Base-by-base conservation (phyloP, 2,797 vertebrate species). In the Sebastes nivosus region DNA sequence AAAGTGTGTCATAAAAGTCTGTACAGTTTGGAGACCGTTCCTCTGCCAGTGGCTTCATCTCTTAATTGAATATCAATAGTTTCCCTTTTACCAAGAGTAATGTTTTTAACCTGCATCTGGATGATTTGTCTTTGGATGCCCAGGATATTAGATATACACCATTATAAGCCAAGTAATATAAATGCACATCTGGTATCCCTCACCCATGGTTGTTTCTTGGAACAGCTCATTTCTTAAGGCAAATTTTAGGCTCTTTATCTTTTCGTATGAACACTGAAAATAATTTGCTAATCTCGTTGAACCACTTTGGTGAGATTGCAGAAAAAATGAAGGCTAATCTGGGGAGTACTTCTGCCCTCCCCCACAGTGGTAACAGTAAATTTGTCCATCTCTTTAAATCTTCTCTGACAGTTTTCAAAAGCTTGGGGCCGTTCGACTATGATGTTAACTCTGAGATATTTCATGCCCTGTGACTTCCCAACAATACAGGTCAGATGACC, bases 41-140 rank as follows among this genome's bases (percentile, higher is more conserved):
- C 29, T 57, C 0, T 34, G 50, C 50, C 67, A 22, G 46, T 32
- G 27, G 66, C 18, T 32, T 1, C n/a, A 55, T 57, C 22, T 25
- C 54, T 57, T 25, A 25, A 58, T 27, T 27, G 3, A 58, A 58
- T 57, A 24, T 54, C 4, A 16, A 46, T 20, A 0, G 46, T 50
- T 50, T 50, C 1, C 0, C 16, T 50, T 0, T 1, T 20, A 50
- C 7, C 46, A 50, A 50, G 46, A 42, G 42, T 46, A 18, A 46
- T 50, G 3, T 50, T 50, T 50, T 50, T 50, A 20, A 8, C 46
- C 46, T 50, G 46, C 46, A n/a, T 57, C 4, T 20, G 24, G 54
- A 24, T 14, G 4, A 57, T 57, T 22, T 0, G n/a, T 57, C 54
- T 57, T 25, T 38, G 0, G 0, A 57, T 0, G 22, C 0, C 22